Percentiles rank a stretch among this genome's conserved stretches.
Conservation (phyloP, 2,797 vertebrate species). For the Sphenodon punctatus region DNA sequence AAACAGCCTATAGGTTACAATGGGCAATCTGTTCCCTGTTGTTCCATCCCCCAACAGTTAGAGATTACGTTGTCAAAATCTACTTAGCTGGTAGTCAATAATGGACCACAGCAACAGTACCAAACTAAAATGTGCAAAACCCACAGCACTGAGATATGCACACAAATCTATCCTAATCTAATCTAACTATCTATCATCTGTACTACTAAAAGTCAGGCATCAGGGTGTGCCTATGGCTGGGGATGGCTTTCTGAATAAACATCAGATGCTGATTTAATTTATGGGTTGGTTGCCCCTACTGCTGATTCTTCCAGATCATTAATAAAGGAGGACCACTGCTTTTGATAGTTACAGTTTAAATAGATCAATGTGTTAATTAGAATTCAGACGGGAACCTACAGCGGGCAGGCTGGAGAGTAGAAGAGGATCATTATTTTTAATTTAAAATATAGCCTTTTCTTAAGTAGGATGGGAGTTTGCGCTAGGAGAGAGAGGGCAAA, state of each 20-base stretch:
- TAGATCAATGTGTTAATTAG: conserved; percentile 19
- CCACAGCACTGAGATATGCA: too few relatives aligned
- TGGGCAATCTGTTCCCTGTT: too few relatives aligned
- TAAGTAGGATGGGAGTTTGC: neutral
- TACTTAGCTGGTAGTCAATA: too few relatives aligned
- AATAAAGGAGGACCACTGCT: neutral
- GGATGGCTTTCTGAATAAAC: neutral
- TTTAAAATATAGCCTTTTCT: neutral
- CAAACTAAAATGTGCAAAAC: too few relatives aligned
- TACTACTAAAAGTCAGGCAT: too few relatives aligned
- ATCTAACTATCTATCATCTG: too few relatives aligned
- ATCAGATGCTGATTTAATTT: neutral
- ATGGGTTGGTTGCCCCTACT: conserved; percentile 10
- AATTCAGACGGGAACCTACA: neutral
- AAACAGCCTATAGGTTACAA: too few relatives aligned
- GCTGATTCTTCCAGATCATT: neutral
- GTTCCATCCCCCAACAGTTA: too few relatives aligned
- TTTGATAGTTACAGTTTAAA: neutral
- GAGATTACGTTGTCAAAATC: too few relatives aligned
- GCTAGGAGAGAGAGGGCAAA: fast-evolving
- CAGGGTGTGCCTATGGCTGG: too few relatives aligned
- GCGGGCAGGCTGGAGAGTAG: neutral
- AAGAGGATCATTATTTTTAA: neutral
- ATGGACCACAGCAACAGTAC: too few relatives aligned
- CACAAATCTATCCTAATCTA: too few relatives aligned